Evolutionary conservation across 2,797 vertebrate species (phyloP).

Genomic region (Intellagama lesueurii): DNA sequence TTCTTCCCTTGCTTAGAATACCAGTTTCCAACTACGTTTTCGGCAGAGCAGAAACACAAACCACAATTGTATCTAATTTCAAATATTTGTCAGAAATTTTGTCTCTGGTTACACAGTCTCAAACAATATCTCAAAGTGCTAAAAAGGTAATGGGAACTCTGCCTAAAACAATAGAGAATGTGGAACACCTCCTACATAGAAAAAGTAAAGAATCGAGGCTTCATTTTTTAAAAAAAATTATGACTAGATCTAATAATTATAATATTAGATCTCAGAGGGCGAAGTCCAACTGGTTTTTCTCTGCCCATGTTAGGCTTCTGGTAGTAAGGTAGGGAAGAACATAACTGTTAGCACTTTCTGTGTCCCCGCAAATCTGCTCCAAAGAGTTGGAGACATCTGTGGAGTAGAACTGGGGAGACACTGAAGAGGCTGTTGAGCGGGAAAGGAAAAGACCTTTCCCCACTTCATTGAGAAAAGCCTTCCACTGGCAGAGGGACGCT

Average conservation of each 20-base stretch:
- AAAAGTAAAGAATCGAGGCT: no score
- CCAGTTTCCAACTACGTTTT: neutral
- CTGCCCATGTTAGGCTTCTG: neutral
- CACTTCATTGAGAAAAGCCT: neutral
- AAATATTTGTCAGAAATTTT: neutral
- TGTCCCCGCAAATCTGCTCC: neutral
- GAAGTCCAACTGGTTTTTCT: neutral
- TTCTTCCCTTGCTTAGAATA: neutral
- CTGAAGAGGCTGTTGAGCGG: neutral
- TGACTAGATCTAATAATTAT: neutral
- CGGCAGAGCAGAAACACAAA: neutral
- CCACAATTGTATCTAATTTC: neutral
- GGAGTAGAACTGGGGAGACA: neutral
- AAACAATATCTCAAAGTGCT: neutral
- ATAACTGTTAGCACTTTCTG: no score
- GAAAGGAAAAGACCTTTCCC: neutral
- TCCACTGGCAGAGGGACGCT: neutral
- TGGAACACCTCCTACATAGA: no score
- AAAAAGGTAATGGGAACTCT: no score
- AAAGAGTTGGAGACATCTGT: neutral
- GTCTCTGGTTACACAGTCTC: neutral
- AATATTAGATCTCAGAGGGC: neutral
- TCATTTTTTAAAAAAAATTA: constrained; percentile 4
- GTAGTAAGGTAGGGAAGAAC: no score
- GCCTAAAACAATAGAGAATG: neutral